These are phyloP conservation scores for Chrysochloris asiatica DNA, from an alignment of 2,113 vertebrate genomes.

Conservation along the genomic window DNA sequence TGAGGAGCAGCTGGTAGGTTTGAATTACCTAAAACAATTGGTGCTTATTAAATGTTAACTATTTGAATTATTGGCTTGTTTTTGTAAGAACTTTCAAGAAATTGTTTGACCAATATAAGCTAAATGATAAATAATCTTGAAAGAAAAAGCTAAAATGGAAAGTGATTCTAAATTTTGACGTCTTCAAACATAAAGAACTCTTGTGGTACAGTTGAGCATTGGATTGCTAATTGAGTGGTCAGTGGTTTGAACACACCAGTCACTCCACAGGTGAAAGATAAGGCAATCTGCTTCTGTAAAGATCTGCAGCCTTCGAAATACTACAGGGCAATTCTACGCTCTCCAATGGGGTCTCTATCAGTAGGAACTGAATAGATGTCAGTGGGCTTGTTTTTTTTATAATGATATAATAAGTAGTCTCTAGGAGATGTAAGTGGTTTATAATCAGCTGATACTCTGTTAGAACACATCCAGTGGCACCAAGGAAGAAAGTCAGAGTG, in stretches of 20 bases:
- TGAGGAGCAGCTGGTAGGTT: too few species aligned
- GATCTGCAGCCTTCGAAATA: too few species aligned
- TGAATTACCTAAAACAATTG: background rate
- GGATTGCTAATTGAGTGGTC: too few species aligned
- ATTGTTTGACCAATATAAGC: background rate
- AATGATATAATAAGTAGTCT: background rate
- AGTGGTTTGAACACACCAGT: too few species aligned
- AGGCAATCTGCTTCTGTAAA: too few species aligned
- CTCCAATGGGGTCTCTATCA: too few species aligned
- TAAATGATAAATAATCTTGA: background rate
- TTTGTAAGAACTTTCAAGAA: background rate
- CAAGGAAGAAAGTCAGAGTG: background rate
- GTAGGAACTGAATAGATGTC: too few species aligned
- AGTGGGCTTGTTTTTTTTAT: background rate
- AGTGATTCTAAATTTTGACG: background rate
- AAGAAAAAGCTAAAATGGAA: background rate
- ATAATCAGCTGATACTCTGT: background rate
- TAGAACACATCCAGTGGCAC: background rate
- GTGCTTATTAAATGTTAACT: background rate
- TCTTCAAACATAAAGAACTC: background rate
- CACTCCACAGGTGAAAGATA: too few species aligned
- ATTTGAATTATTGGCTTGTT: background rate
- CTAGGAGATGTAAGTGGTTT: background rate
- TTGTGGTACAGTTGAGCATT: too few species aligned
- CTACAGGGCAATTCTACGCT: too few species aligned